A percentile compares a stretch with the other conserved stretches of the same genome.
Conservation (phyloP, 2,113 vertebrate genomes). For the Prinia subflava region DNA sequence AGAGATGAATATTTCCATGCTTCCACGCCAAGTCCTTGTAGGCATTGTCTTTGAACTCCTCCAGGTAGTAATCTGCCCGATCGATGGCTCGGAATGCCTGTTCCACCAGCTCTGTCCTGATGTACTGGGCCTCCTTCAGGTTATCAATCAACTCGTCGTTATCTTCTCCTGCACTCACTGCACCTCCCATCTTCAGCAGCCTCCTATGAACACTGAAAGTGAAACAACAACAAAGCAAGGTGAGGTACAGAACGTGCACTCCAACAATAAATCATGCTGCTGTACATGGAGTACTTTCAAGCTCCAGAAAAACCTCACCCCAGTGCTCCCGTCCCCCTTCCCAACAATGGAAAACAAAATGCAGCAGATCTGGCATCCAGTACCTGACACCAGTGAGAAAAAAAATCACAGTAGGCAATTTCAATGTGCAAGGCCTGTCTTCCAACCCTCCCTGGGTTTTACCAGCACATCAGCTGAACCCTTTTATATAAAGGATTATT, state of each 20-base stretch:
- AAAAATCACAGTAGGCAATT: background rate
- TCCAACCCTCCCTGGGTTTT: background rate
- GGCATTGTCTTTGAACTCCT: conserved; percentile 96
- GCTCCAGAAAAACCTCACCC: background rate
- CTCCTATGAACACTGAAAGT: background rate
- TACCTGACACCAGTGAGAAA: background rate
- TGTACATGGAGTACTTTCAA: background rate
- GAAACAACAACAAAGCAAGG: background rate
- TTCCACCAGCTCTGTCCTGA: conserved; percentile 91
- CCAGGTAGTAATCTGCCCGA: conserved; percentile 93
- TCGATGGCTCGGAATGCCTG: conserved; percentile 93
- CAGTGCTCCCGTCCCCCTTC: rapidly evolving
- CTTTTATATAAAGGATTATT: conserved; percentile 31
- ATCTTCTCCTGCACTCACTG: conserved; percentile 95
- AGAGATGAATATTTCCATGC: conserved; percentile 96
- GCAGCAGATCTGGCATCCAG: background rate
- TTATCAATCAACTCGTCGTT: conserved; percentile 97
- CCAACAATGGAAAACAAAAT: background rate
- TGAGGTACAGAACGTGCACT: background rate
- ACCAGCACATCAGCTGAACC: background rate
- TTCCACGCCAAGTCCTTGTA: conserved; percentile 98
- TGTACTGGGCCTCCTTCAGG: conserved; percentile 95
- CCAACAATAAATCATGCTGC: background rate
- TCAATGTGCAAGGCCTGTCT: background rate
- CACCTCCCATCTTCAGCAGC: conserved; percentile 86